Evolutionary conservation across 2,113 vertebrate species (phyloP).

Genomic region (Tyto alba): DNA sequence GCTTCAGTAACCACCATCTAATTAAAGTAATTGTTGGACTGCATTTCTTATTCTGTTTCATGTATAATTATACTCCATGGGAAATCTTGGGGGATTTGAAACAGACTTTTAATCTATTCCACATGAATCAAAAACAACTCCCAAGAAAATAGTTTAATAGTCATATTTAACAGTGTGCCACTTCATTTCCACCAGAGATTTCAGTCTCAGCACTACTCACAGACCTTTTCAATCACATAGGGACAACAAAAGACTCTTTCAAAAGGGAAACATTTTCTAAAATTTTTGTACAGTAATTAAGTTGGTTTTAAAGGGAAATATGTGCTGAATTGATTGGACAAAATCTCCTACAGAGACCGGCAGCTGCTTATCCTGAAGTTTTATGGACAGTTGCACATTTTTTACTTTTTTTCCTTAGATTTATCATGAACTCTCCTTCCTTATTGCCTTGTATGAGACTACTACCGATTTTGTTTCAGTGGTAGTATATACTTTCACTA

Average conservation of each 20-base stretch:
- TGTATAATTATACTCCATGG: conserved; percentile 70
- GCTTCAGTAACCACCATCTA: conserved; percentile 63
- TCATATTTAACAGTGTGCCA: conserved; percentile 54
- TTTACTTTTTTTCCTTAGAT: background rate
- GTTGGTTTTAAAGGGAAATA: background rate
- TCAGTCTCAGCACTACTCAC: background rate
- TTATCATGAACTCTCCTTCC: background rate
- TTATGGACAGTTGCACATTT: background rate
- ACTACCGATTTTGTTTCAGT: background rate
- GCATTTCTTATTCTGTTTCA: conserved; percentile 69
- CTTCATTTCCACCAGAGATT: conserved; percentile 29
- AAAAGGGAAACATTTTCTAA: background rate
- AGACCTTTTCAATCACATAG: background rate
- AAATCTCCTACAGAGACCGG: background rate
- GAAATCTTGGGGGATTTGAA: conserved; percentile 67
- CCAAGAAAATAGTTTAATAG: conserved; percentile 70
- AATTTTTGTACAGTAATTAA: conserved; percentile 40
- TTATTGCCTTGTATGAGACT: background rate
- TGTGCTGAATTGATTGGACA: background rate
- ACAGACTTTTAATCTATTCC: conserved; percentile 70
- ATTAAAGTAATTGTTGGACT: conserved; percentile 74
- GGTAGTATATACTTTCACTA: background rate
- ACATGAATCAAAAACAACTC: conserved; percentile 70
- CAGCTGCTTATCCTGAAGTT: background rate
- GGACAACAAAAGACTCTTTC: conserved; percentile 27